phyloP scores from a whole-genome alignment of 2,113 vertebrate genomes.

The Microtus oregoni region DNA sequence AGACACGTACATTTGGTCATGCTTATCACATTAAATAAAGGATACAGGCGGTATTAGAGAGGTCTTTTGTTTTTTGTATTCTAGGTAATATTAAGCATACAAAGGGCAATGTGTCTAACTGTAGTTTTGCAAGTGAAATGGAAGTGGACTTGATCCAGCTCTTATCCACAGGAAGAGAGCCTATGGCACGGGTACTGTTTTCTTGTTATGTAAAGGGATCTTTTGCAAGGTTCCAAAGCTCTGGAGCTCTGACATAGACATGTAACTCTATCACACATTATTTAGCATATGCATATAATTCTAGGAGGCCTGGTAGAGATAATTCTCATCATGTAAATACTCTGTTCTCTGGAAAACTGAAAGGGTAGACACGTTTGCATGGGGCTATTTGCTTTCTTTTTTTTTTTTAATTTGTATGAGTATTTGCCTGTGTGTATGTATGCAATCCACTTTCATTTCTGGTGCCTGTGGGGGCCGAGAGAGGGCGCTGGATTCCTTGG shows the following conservation, averaged over 20 bases:
- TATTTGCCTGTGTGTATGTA: neutral
- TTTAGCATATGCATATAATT: too few relatives aligned
- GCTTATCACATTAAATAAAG: slow-evolving; percentile 1
- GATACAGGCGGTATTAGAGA: neutral
- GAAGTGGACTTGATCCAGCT: neutral
- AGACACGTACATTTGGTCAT: neutral
- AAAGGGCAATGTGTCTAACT: neutral
- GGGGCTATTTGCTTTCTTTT: neutral
- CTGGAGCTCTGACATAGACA: neutral
- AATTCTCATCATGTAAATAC: too few relatives aligned
- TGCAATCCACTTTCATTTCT: neutral
- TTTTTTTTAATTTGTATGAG: neutral
- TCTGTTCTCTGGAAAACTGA: too few relatives aligned
- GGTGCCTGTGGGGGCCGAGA: too few relatives aligned
- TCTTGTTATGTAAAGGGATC: neutral
- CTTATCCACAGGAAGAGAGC: neutral
- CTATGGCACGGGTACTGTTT: neutral
- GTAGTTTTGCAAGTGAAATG: slow-evolving; percentile 9
- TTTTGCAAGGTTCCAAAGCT: neutral
- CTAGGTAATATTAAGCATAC: neutral
- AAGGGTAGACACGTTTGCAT: neutral
- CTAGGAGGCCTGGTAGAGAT: too few relatives aligned
- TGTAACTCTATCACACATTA: too few relatives aligned
- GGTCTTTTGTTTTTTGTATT: neutral
- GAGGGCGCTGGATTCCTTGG: neutral